A percentile compares a stretch with the other conserved stretches of the same genome.
Conservation (phyloP, 2,888 invertebrate genomes). For the Drosophila pegasa region DNA sequence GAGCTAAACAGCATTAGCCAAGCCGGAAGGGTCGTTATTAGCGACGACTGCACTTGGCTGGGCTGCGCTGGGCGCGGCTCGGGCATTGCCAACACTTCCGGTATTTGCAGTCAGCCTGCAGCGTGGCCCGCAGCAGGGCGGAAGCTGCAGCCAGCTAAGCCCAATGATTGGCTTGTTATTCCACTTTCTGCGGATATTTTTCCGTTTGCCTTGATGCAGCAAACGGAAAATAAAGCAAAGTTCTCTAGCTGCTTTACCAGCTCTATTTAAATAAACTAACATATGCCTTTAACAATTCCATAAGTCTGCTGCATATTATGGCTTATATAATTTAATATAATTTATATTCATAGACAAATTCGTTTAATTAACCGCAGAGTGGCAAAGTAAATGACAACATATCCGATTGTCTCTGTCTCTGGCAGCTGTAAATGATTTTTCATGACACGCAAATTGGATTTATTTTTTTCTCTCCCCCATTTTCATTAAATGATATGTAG, state of each 20-base stretch:
- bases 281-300: neutral
- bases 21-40: constrained; percentile 7
- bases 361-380: constrained; percentile 12
- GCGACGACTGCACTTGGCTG: neutral
- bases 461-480: neutral
- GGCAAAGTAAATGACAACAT: constrained; percentile 4
- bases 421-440: constrained; percentile 9
- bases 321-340: neutral
- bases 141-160: constrained; percentile 1
- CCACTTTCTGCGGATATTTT: constrained; percentile 3
- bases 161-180: constrained; percentile 14
- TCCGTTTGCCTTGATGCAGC: neutral
- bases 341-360: neutral
- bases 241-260: neutral
- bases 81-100: constrained; percentile 17
- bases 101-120: constrained; percentile 4
- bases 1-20: constrained; percentile 1
- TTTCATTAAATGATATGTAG: neutral
- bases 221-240: neutral
- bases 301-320: neutral
- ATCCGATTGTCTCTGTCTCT: constrained; percentile 1
- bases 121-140: constrained; percentile 1
- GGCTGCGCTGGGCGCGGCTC: neutral
- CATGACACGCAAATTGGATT: neutral
- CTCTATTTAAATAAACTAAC: neutral